Percentiles rank a stretch among this genome's conserved stretches.
Conservation (phyloP, 2,797 vertebrate species). For the Decapterus maruadsi region DNA sequence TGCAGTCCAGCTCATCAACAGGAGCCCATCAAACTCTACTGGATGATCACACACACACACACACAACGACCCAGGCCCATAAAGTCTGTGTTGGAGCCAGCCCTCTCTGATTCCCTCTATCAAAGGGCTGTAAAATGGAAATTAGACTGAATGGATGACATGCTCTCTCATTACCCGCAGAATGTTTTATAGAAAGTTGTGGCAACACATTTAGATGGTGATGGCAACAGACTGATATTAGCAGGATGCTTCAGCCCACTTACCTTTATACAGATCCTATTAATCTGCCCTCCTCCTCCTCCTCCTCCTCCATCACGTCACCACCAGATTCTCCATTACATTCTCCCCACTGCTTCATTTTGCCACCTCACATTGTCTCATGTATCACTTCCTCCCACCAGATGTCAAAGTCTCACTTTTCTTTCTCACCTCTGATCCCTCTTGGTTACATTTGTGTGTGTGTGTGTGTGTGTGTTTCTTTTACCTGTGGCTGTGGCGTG, state of each 20-base stretch:
- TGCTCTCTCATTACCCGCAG: constrained; percentile 64
- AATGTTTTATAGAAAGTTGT: constrained; percentile 59
- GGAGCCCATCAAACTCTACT: constrained; percentile 47
- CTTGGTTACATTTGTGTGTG: constrained; percentile 30
- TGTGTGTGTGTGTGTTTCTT: background rate
- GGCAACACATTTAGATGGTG: constrained; percentile 45
- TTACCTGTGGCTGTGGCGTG: constrained; percentile 39
- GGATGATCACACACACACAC: constrained; percentile 7
- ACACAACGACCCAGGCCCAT: constrained; percentile 46
- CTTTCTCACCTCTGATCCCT: constrained; percentile 24
- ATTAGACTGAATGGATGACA: constrained; percentile 77
- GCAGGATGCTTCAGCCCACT: constrained; percentile 38
- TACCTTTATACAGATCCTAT: constrained; percentile 46
- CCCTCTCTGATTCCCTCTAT: constrained; percentile 71
- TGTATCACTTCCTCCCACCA: constrained; percentile 1
- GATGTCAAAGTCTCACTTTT: constrained; percentile 13
- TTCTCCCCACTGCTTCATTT: constrained; percentile 16
- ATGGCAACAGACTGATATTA: constrained; percentile 47
- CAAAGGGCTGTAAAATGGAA: constrained; percentile 80
- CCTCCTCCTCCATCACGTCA: constrained; percentile 21
- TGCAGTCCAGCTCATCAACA: constrained; percentile 65
- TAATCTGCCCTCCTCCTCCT: constrained; percentile 35
- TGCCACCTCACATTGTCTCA: background rate
- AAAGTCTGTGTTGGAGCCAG: constrained; percentile 68
- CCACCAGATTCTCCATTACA: constrained; percentile 38